Evolutionary conservation across 1,140 invertebrate genomes (phyloP).

Genomic region (Vanessa atalanta): DNA sequence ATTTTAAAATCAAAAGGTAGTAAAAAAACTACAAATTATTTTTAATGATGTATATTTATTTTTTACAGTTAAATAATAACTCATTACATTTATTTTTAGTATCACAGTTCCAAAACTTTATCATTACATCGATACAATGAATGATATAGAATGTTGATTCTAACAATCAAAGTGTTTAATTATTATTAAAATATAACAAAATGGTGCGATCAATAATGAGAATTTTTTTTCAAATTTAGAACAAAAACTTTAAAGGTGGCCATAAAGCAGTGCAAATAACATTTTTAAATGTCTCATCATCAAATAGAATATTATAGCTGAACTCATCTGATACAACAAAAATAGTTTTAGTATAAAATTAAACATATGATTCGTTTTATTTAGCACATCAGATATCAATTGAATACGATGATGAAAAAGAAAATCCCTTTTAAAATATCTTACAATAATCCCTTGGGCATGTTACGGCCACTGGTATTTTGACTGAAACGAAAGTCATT

Average conservation of each 20-base stretch:
- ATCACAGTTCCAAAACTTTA: constrained; percentile 45
- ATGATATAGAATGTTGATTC: constrained; percentile 28
- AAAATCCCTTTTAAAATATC: too few species aligned
- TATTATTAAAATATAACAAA: not conserved
- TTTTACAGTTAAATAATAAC: constrained; percentile 29
- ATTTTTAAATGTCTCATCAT: not conserved
- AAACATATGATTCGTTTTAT: too few species aligned
- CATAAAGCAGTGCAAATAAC: not conserved
- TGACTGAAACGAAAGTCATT: not conserved
- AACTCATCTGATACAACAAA: too few species aligned
- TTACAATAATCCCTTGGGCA: too few species aligned
- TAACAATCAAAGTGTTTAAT: constrained; percentile 27
- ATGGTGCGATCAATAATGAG: constrained; percentile 8
- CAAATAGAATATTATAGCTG: too few species aligned
- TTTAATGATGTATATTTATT: constrained; percentile 34
- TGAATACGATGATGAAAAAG: too few species aligned
- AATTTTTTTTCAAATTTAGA: not conserved
- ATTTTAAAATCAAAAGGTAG: too few species aligned
- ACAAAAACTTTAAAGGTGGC: not conserved
- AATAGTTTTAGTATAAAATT: too few species aligned
- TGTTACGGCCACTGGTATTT: not conserved
- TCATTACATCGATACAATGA: constrained; percentile 39
- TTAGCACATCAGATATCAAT: too few species aligned
- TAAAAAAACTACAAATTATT: not conserved
- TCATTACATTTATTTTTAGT: constrained; percentile 42